Percentiles rank a stretch among this genome's conserved stretches.
phyloP scores from a whole-genome alignment of 2,113 vertebrate genomes.

The Notarius lentiginosus region DNA sequence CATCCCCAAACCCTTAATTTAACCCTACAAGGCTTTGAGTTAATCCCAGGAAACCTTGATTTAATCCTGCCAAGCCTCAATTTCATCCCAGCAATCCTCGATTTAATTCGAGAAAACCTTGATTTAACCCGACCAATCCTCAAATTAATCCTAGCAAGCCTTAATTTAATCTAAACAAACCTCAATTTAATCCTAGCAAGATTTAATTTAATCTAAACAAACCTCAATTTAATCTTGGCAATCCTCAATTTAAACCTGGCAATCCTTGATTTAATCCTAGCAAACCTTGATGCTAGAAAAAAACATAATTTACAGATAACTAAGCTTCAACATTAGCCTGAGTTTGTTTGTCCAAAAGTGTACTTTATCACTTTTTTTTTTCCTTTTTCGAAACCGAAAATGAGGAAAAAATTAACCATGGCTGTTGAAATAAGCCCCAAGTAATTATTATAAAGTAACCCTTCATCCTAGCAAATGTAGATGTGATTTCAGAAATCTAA shows the following conservation, averaged over 20 bases:
- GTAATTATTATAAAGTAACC: not conserved
- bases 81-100: not conserved
- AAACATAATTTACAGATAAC: not conserved
- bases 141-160: not conserved
- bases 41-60: not conserved
- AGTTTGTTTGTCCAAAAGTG: not conserved
- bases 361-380: too few species aligned
- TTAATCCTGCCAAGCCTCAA: not conserved
- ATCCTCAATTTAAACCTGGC: not conserved
- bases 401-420: not conserved
- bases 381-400: not conserved
- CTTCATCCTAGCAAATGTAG: not conserved
- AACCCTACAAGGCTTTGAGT: not conserved
- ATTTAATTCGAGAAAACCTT: not conserved
- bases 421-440: not conserved
- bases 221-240: not conserved
- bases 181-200: not conserved
- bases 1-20: not conserved
- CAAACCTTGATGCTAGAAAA: not conserved
- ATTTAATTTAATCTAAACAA: not conserved
- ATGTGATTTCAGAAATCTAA: not conserved
- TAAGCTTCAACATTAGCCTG: not conserved
- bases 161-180: too few species aligned
- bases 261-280: not conserved
- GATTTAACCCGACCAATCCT: not conserved